Conservation (phyloP, 2,113 vertebrate genomes). For the Emydocephalus ijimae region DNA sequence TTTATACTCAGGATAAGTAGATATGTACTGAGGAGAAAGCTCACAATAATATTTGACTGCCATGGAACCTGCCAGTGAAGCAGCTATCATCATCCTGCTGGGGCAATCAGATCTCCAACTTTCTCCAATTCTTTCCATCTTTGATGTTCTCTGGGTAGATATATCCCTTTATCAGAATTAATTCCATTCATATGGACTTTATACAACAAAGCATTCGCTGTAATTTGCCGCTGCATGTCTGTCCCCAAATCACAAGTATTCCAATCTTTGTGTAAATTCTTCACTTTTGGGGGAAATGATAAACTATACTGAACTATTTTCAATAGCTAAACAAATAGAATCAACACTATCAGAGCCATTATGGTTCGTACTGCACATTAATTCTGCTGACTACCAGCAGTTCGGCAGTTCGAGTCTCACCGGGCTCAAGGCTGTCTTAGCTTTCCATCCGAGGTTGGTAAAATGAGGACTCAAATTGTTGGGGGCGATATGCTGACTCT, state of each 20-base stretch:
- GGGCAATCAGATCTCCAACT: neutral
- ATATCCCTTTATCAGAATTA: neutral
- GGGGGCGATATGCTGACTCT: too few species aligned
- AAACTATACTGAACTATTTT: neutral
- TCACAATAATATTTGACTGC: neutral
- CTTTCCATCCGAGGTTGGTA: accelerated
- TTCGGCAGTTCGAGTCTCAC: too few species aligned
- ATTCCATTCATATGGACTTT: neutral
- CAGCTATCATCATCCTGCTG: neutral
- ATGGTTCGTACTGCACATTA: too few species aligned
- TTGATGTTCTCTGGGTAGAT: neutral
- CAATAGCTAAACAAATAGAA: neutral
- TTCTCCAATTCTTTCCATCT: neutral
- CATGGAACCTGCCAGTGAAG: neutral
- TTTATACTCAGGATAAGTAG: neutral
- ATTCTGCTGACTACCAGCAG: too few species aligned
- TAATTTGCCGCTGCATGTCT: neutral
- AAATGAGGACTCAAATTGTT: too few species aligned
- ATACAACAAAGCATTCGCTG: neutral
- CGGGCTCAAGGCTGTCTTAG: too few species aligned
- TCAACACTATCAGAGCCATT: neutral
- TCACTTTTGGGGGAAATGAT: neutral
- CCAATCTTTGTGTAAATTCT: neutral
- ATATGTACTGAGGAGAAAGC: neutral
- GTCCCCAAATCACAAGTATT: neutral